These are phyloP conservation scores for Zaprionus lachaisei DNA, from an alignment of 1,140 invertebrate species.

Conservation along the genomic window DNA sequence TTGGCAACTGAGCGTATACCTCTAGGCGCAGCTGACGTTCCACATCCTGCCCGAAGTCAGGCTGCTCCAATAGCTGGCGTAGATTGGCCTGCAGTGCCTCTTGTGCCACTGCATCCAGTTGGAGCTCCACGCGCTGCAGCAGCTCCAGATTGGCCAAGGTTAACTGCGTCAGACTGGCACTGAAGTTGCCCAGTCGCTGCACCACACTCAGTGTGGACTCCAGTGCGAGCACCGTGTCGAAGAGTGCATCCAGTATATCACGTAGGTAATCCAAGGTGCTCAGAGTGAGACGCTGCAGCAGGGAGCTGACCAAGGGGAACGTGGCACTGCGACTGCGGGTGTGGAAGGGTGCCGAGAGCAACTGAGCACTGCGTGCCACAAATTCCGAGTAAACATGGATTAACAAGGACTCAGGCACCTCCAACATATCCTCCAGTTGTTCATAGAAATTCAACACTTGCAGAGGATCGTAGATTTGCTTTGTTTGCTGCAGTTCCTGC, in stretches of 20 bases:
- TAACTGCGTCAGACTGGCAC: slow-evolving; percentile 46
- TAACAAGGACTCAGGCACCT: slow-evolving; percentile 43
- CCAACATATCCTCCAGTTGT: slow-evolving; percentile 22
- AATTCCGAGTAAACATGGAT: slow-evolving; percentile 37
- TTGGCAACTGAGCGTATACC: slow-evolving; percentile 47
- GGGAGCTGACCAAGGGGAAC: slow-evolving; percentile 47
- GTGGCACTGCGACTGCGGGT: slow-evolving; percentile 44
- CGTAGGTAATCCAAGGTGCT: slow-evolving; percentile 61
- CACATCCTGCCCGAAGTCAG: slow-evolving; percentile 46
- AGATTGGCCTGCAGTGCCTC: slow-evolving; percentile 44
- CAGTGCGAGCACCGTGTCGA: slow-evolving; percentile 50
- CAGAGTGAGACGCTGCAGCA: slow-evolving; percentile 52
- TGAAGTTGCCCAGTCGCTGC: slow-evolving; percentile 55
- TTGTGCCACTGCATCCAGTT: slow-evolving; percentile 19
- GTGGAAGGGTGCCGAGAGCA: slow-evolving; percentile 63
- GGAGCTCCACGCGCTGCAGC: slow-evolving; percentile 38
- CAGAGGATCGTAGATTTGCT: slow-evolving; percentile 59
- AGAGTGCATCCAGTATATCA: slow-evolving; percentile 58
- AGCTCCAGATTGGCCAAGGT: slow-evolving; percentile 61
- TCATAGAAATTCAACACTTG: slow-evolving; percentile 55
- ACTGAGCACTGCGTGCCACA: slow-evolving; percentile 53
- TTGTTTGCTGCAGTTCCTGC: slow-evolving; percentile 65
- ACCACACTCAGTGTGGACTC: slow-evolving; percentile 57
- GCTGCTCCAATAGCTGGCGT: slow-evolving; percentile 35
- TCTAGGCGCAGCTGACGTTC: slow-evolving; percentile 17